These are phyloP conservation scores for Geotrupes spiniger DNA, from an alignment of 2,888 invertebrate species.

Conservation along the genomic window DNA sequence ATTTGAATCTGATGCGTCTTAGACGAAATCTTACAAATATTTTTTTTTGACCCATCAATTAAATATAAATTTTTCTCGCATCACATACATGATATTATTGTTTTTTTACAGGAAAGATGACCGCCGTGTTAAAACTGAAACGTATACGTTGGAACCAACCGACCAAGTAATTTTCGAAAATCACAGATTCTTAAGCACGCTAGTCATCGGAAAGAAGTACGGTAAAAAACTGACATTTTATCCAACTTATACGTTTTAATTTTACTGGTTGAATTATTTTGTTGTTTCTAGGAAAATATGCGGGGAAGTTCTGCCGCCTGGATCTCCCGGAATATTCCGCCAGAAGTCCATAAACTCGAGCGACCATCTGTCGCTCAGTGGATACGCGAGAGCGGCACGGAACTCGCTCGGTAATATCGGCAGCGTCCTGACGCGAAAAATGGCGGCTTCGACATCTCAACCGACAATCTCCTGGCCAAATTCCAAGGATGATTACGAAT, in stretches of 20 bases:
- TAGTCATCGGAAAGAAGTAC: slow-evolving; percentile 50
- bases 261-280: no score
- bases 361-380: slow-evolving; percentile 48
- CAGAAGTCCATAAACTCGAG: slow-evolving; percentile 39
- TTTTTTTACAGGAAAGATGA: slow-evolving; percentile 26
- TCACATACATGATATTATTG: neutral
- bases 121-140: slow-evolving; percentile 43
- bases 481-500: slow-evolving; percentile 86
- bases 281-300: slow-evolving; percentile 56
- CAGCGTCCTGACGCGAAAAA: slow-evolving; percentile 60
- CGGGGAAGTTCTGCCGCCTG: slow-evolving; percentile 59
- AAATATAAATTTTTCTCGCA: slow-evolving; percentile 16
- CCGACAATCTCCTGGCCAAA: slow-evolving; percentile 74
- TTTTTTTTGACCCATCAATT: no score
- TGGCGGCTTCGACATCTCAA: slow-evolving; percentile 57
- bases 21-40: no score
- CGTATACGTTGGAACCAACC: slow-evolving; percentile 44
- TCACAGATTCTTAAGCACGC: slow-evolving; percentile 45
- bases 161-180: slow-evolving; percentile 47
- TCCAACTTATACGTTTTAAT: no score
- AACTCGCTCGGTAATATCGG: slow-evolving; percentile 52
- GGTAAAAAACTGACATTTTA: no score
- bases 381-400: slow-evolving; percentile 48
- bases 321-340: slow-evolving; percentile 61
- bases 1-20: no score